phyloP scores from a whole-genome alignment of 1,140 invertebrate genomes.

The Polypedilum vanderplanki region DNA sequence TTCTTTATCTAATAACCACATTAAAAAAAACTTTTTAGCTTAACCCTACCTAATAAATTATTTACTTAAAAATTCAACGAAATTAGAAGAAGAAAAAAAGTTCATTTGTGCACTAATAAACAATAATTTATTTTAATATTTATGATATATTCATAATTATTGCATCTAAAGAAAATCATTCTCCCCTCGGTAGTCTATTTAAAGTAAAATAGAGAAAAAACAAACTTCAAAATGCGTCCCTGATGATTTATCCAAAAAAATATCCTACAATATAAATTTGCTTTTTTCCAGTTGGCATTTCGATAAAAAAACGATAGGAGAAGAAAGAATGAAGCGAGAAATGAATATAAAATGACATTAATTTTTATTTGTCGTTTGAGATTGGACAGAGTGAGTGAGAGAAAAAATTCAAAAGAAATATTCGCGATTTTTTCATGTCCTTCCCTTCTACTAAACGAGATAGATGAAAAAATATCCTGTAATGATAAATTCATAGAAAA shows the following conservation, averaged over 20 bases:
- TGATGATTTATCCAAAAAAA: background rate
- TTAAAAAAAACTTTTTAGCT: background rate
- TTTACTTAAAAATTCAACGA: background rate
- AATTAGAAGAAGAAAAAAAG: background rate
- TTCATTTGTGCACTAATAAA: constrained; percentile 10
- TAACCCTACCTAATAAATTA: background rate
- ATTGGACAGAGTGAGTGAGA: background rate
- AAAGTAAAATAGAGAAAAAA: too few relatives aligned
- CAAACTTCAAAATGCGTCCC: constrained; percentile 1
- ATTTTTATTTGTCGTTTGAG: constrained; percentile 27
- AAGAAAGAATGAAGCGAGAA: too few relatives aligned
- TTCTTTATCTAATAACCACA: background rate
- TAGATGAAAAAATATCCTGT: too few relatives aligned
- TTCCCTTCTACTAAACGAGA: background rate
- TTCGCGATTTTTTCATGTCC: constrained; percentile 8
- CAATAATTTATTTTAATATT: constrained; percentile 26
- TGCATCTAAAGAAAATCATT: background rate
- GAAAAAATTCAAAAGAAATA: background rate
- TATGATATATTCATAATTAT: constrained; percentile 27
- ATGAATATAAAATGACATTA: constrained; percentile 19
- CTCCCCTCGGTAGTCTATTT: background rate
- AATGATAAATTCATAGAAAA: background rate
- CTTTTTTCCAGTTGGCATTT: constrained; percentile 14
- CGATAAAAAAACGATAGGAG: background rate
- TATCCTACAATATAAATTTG: background rate